Base-by-base conservation (phyloP, 2,888 invertebrate species). In the Bembecia ichneumoniformis region DNA sequence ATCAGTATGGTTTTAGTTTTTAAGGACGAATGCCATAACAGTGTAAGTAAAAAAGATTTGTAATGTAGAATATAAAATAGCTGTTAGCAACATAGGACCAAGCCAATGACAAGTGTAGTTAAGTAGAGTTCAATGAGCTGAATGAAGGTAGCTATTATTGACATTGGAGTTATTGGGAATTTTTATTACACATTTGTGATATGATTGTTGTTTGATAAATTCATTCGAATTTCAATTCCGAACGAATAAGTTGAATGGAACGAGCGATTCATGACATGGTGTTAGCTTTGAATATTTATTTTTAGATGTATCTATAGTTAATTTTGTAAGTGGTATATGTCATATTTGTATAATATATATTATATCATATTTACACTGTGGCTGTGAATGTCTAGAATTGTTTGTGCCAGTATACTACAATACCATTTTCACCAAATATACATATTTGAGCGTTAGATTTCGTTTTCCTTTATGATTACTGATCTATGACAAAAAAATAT, bases 211-310 rank as follows among this genome's bases (percentile, higher is more conserved):
- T 28, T 28, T 28, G 7, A 28, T 28, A 9, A 28, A 2, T 28
- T 28, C 28, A 28, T 2, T 28, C 7, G 9, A 2, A 28, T 9
- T 28, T 28, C 1, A 28, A 28, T 28, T 40, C 5, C 40, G 44
- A 54, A 50, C 48, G 54, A 57, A 48, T 58, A n/a, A 20, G 55
- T 49, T 52, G 51, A 52, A 52, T 59, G 62, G 60, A 62, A 73
- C 77, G 77, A 69, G 63, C 58, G 66, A 59, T 63, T 75, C 77
- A 77, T 78, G 76, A 77, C 78, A 75, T 63, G 61, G 40, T 40
- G 40, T 40, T 40, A 47, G 17, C 15, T 15, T 34, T 15, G 35
- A n/a, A 47, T 53, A 51, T 54, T 61, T 59, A 58, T 62, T 61
- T 57, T 57, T 57, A 56, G 51, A 40, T 47, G n/a, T 40, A 40